Percentiles rank a stretch among this genome's conserved stretches.
Conservation (phyloP, 2,888 invertebrate species). For the Pediacus dermestoides region DNA sequence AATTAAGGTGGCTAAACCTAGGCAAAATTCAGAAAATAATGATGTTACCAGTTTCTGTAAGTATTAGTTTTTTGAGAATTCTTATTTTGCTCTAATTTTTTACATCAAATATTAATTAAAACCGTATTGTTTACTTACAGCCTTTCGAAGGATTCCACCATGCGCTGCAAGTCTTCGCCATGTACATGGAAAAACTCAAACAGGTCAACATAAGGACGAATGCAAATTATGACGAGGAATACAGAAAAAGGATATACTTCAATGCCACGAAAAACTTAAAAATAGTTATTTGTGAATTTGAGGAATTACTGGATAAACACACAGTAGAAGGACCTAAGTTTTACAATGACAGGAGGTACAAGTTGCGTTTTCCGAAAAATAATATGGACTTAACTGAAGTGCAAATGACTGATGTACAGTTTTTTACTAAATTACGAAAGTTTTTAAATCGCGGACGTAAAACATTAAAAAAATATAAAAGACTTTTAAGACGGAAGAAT, state of each 20-base stretch:
- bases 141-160: slow-evolving; percentile 59
- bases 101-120: too few relatives aligned
- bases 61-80: too few relatives aligned
- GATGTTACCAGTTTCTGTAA: too few relatives aligned
- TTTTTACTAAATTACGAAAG: slow-evolving; percentile 57
- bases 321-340: slow-evolving; percentile 50
- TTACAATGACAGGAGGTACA: slow-evolving; percentile 48
- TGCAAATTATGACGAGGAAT: slow-evolving; percentile 38
- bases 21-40: too few relatives aligned
- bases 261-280: slow-evolving; percentile 49
- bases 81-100: too few relatives aligned
- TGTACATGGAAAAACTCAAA: slow-evolving; percentile 51
- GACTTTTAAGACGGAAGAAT: slow-evolving; percentile 37
- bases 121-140: too few relatives aligned
- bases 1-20: too few relatives aligned
- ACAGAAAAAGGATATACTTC: slow-evolving; percentile 49
- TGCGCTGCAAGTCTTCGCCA: slow-evolving; percentile 52
- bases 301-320: slow-evolving; percentile 53
- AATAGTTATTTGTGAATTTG: slow-evolving; percentile 57
- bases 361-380: slow-evolving; percentile 20
- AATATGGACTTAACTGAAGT: slow-evolving; percentile 54
- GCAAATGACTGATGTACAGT: slow-evolving; percentile 60
- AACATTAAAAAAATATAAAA: slow-evolving; percentile 37
- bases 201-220: slow-evolving; percentile 43
- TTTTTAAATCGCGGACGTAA: slow-evolving; percentile 46